Percentiles rank a stretch among this genome's conserved stretches.
phyloP scores from a whole-genome alignment of 2,888 invertebrate genomes.

The Euspilapteryx auroguttella region DNA sequence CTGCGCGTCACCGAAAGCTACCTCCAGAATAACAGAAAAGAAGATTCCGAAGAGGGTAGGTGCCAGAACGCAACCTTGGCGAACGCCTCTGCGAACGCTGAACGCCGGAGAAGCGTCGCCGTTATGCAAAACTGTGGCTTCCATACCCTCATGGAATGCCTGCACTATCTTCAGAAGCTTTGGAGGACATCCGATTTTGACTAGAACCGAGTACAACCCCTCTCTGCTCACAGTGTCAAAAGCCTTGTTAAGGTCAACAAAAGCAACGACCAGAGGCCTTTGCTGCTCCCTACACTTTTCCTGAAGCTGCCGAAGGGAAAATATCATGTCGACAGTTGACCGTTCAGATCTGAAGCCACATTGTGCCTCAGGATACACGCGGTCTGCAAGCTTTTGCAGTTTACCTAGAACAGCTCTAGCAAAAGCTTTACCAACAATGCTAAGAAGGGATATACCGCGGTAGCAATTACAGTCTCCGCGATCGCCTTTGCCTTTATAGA shows the following conservation, averaged over 20 bases:
- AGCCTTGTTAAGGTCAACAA: background rate
- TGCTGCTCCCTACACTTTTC: slow-evolving; percentile 8
- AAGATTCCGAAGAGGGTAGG: slow-evolving; percentile 5
- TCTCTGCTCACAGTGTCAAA: too few relatives aligned
- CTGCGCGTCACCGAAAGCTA: slow-evolving; percentile 7
- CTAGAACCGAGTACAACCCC: too few relatives aligned
- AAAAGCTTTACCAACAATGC: slow-evolving; percentile 5
- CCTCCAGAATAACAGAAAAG: slow-evolving; percentile 4
- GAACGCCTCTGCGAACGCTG: too few relatives aligned
- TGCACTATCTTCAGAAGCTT: too few relatives aligned
- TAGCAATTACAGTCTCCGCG: slow-evolving; percentile 4
- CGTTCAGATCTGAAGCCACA: slow-evolving; percentile 7
- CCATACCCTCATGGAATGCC: slow-evolving; percentile 2
- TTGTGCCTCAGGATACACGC: slow-evolving; percentile 8
- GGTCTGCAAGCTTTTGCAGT: slow-evolving; percentile 5
- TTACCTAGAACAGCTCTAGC: slow-evolving; percentile 3
- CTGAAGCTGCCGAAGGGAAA: slow-evolving; percentile 7
- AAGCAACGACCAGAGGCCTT: slow-evolving; percentile 1
- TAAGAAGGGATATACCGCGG: slow-evolving; percentile 6
- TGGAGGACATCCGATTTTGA: too few relatives aligned
- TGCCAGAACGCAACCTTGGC: slow-evolving; percentile 5
- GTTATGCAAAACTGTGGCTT: slow-evolving; percentile 1
- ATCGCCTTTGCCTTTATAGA: slow-evolving; percentile 4
- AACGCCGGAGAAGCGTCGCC: too few relatives aligned
- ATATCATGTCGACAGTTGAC: slow-evolving; percentile 8